Conservation (phyloP, 2,797 vertebrate species). For the Gallirallus australis region DNA sequence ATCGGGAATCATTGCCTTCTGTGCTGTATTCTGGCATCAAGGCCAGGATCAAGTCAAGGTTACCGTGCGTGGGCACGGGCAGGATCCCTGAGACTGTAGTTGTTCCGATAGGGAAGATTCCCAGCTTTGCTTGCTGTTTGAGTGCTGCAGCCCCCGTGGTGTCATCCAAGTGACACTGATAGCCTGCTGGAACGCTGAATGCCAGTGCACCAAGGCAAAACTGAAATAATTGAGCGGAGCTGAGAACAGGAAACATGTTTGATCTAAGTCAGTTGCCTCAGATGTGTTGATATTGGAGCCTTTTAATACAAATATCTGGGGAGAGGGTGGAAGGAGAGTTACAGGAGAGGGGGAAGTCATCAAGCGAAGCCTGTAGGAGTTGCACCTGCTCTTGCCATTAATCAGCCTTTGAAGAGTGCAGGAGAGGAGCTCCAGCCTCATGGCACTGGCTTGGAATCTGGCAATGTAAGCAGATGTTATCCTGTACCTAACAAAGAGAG, state of each 20-base stretch:
- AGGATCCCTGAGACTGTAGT: neutral
- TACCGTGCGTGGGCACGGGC: neutral
- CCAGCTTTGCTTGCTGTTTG: accelerated
- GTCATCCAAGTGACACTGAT: neutral
- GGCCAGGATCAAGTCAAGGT: neutral
- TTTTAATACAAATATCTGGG: neutral
- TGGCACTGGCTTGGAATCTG: neutral
- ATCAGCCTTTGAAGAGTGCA: neutral
- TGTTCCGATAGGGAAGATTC: neutral
- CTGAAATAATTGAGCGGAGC: neutral
- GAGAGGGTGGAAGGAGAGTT: neutral
- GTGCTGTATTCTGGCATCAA: neutral
- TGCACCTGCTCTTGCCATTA: neutral
- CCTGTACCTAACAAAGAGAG: neutral
- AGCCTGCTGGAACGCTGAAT: neutral
- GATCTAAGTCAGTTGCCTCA: neutral
- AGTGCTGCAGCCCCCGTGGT: neutral
- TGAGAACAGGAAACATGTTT: neutral
- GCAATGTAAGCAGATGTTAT: neutral
- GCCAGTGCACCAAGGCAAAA: neutral
- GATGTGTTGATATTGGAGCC: neutral
- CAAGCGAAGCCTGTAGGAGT: neutral
- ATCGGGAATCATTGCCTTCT: neutral
- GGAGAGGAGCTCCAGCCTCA: neutral
- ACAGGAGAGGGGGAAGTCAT: neutral